Evolutionary conservation across 2,797 vertebrate species (phyloP).

Genomic region (Caiman crocodilus): DNA sequence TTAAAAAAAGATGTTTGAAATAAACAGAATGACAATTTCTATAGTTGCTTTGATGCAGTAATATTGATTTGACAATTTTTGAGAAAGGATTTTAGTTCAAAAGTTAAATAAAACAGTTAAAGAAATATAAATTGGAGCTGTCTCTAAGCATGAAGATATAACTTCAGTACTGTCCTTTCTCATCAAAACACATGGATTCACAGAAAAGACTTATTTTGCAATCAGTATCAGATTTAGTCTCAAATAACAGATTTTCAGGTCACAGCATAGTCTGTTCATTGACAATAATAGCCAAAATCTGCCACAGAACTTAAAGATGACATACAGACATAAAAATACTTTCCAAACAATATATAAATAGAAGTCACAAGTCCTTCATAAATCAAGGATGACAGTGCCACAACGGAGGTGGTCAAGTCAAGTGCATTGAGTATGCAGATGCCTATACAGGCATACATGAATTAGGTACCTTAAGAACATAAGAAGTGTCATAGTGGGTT

Average conservation of each 20-base stretch:
- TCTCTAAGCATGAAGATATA: background rate
- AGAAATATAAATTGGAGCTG: background rate
- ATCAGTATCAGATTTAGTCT: background rate
- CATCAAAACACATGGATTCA: background rate
- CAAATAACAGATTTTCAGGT: conserved; percentile 9
- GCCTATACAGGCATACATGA: too few species aligned
- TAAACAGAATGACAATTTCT: background rate
- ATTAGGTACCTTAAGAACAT: too few species aligned
- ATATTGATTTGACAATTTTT: background rate
- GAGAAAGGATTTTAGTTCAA: background rate
- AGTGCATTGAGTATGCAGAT: too few species aligned
- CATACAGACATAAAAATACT: conserved; percentile 25
- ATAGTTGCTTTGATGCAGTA: background rate
- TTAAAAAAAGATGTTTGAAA: background rate
- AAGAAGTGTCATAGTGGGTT: too few species aligned
- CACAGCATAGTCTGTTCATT: conserved; percentile 15
- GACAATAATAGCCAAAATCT: conserved; percentile 24
- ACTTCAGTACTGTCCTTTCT: background rate
- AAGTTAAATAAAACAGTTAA: background rate
- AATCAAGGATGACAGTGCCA: too few species aligned
- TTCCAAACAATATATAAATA: conserved; percentile 3
- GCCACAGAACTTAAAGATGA: conserved; percentile 12
- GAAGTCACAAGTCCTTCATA: too few species aligned
- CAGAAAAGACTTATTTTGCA: background rate
- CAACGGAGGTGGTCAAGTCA: too few species aligned